Conservation (phyloP, 2,797 vertebrate species). For the Oreochromis mossambicus region DNA sequence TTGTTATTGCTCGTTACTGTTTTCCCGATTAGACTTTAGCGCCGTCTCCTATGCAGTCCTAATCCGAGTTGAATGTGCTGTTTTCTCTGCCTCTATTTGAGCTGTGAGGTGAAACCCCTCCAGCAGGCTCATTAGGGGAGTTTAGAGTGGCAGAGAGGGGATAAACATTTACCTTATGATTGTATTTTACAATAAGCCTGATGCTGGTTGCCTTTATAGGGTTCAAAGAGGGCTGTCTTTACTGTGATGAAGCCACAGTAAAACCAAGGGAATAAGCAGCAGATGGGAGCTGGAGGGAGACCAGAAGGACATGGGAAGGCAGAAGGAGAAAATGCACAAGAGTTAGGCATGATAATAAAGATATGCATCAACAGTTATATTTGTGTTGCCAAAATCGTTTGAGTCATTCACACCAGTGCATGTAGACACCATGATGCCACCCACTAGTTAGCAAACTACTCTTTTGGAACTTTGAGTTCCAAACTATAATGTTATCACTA, state of each 20-base stretch:
- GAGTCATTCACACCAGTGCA: neutral
- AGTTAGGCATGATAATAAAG: neutral
- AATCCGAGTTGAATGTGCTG: slow-evolving; percentile 30
- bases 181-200: slow-evolving; percentile 89
- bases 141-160: slow-evolving; percentile 79
- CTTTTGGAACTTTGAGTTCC: neutral
- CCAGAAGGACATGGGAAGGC: neutral
- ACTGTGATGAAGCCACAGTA: slow-evolving; percentile 86
- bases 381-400: neutral
- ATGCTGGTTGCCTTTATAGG: slow-evolving; percentile 87
- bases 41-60: slow-evolving; percentile 21
- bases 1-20: slow-evolving; percentile 22
- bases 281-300: slow-evolving; percentile 64
- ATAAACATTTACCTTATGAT: slow-evolving; percentile 90
- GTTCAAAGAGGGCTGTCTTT: slow-evolving; percentile 87
- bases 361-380: neutral
- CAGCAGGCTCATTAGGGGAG: slow-evolving; percentile 82
- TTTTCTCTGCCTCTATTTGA: slow-evolving; percentile 21
- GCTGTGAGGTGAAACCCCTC: slow-evolving; percentile 43
- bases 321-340: neutral
- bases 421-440: neutral
- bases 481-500: neutral
- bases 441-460: neutral
- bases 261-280: slow-evolving; percentile 79
- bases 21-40: slow-evolving; percentile 33